Conservation (phyloP, 2,797 vertebrate genomes). For the Pelodytes ibericus region DNA sequence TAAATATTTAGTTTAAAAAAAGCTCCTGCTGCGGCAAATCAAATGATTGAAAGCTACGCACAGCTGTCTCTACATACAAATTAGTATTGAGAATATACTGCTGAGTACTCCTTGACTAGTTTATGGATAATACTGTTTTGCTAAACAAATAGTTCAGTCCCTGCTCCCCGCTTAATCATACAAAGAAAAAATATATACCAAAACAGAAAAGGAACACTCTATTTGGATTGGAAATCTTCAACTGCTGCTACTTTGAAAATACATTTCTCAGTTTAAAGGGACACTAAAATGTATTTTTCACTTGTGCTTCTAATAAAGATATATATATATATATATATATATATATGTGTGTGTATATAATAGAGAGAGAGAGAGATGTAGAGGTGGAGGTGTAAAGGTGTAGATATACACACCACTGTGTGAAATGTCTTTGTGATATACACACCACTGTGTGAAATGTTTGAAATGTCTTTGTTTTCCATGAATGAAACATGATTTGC, state of each 20-base stretch:
- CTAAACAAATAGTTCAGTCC: not conserved
- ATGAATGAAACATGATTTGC: no score
- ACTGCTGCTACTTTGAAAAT: not conserved
- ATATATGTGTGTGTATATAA: no score
- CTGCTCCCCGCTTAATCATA: not conserved
- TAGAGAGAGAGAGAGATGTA: no score
- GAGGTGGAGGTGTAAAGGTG: no score
- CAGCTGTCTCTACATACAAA: conserved; percentile 19
- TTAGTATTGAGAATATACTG: conserved; percentile 11
- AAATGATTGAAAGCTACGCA: conserved; percentile 25
- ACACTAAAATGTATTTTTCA: no score
- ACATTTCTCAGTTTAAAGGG: not conserved
- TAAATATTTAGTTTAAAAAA: conserved; percentile 41
- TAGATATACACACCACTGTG: no score
- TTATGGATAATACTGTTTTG: not conserved
- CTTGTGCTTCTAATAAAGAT: no score
- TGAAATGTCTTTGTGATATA: no score
- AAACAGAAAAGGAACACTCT: not conserved
- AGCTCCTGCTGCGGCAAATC: conserved; percentile 35
- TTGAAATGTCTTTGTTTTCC: no score
- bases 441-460: no score
- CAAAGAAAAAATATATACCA: not conserved
- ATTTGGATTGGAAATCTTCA: not conserved
- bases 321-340: no score
- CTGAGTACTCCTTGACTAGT: not conserved